Evolutionary conservation across 1,140 invertebrate species (phyloP).

Genomic region (Drosophila littoralis): DNA sequence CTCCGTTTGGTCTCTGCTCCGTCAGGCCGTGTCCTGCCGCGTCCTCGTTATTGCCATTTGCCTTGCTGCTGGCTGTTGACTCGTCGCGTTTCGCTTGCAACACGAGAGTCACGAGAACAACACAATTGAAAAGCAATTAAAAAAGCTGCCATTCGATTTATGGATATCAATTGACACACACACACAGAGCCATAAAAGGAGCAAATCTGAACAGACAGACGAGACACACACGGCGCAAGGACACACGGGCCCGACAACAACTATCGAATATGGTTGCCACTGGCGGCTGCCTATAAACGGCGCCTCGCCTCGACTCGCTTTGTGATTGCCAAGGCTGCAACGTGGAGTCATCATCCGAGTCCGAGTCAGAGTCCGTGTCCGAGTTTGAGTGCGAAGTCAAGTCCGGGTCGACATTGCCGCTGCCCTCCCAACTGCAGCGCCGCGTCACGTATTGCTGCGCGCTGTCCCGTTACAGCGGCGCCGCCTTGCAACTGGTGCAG

Average conservation of each 20-base stretch:
- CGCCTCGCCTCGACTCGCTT: conserved; percentile 10
- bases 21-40: conserved; percentile 47
- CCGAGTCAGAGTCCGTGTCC: conserved; percentile 44
- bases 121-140: conserved; percentile 65
- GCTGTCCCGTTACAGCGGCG: conserved; percentile 73
- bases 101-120: conserved; percentile 2
- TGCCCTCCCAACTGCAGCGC: conserved; percentile 69
- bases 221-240: conserved; percentile 35
- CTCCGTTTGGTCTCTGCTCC: conserved; percentile 50
- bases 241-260: conserved; percentile 28
- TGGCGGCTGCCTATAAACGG: conserved; percentile 33
- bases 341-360: conserved; percentile 72
- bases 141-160: conserved; percentile 51
- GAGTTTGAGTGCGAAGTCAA: conserved; percentile 17
- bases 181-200: conserved; percentile 56
- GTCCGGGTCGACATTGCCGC: conserved; percentile 36
- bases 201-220: conserved; percentile 31
- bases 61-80: conserved; percentile 42
- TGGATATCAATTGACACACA: conserved; percentile 59
- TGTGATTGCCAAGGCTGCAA: conserved; percentile 68
- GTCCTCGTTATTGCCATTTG: conserved; percentile 67
- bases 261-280: conserved; percentile 64
- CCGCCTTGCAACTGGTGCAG: conserved; percentile 77
- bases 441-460: conserved; percentile 76
- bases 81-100: conserved; percentile 44